These are phyloP conservation scores for Drosophila watanabei DNA, from an alignment of 1,140 invertebrate species.

Conservation along the genomic window DNA sequence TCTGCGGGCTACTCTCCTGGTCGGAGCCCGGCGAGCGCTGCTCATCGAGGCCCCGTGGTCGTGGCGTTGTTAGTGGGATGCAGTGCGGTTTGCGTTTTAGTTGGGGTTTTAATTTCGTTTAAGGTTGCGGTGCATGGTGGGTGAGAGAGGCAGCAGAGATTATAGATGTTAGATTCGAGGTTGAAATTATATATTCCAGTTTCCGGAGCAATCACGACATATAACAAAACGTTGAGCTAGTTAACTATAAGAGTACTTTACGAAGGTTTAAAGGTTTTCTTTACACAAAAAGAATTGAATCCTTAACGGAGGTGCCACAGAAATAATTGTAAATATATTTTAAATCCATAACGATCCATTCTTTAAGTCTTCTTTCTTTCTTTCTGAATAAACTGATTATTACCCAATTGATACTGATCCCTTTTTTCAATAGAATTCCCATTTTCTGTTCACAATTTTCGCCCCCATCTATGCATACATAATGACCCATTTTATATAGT, in stretches of 20 bases:
- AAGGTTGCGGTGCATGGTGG: constrained; percentile 21
- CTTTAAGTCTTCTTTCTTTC: too few relatives aligned
- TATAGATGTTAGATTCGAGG: constrained; percentile 42
- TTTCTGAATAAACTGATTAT: background rate
- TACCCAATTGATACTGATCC: background rate
- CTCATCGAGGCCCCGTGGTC: constrained; percentile 23
- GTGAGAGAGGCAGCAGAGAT: constrained; percentile 35
- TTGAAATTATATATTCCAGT: background rate
- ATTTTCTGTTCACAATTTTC: background rate
- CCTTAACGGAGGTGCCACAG: background rate
- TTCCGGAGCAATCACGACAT: constrained; percentile 11
- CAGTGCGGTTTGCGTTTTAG: constrained; percentile 48
- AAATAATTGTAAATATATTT: background rate
- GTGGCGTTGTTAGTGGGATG: constrained; percentile 25
- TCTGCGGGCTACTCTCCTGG: constrained; percentile 74
- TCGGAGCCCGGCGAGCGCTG: constrained; percentile 85
- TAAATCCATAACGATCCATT: background rate
- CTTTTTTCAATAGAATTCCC: background rate
- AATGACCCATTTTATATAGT: constrained; percentile 62
- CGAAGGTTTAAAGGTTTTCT: too few relatives aligned
- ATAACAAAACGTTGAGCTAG: constrained; percentile 33
- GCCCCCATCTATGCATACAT: constrained; percentile 36
- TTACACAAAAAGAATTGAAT: background rate
- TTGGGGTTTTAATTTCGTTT: constrained; percentile 31
- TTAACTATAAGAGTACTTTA: background rate